Conservation (phyloP, 2,888 invertebrate species). For the Mesopsocus fuscifrons region DNA sequence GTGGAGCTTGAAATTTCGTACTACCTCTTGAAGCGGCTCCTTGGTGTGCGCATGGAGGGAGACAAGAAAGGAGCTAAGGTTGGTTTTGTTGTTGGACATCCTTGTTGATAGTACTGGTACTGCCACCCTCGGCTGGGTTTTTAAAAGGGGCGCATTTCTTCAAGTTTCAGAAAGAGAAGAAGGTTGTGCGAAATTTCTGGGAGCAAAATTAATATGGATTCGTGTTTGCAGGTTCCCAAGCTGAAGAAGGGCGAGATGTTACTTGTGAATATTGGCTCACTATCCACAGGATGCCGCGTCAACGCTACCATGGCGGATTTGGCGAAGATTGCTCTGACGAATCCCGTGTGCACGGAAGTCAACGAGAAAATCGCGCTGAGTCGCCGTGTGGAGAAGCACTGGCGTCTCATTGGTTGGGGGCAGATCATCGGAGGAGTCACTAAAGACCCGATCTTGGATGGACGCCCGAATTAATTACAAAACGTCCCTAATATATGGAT, state of each 20-base stretch:
- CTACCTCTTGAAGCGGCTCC: conserved; percentile 81
- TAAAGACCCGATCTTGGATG: conserved; percentile 57
- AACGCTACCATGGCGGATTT: conserved; percentile 89
- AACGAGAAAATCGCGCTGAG: conserved; percentile 99
- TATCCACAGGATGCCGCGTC: conserved; percentile 94
- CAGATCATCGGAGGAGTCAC: conserved; percentile 95
- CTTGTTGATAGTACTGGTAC: too few species aligned
- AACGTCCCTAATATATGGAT: too few species aligned
- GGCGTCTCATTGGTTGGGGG: conserved; percentile 99
- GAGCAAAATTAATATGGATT: too few species aligned
- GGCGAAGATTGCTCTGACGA: conserved; percentile 90
- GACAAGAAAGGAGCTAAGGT: conserved; percentile 97
- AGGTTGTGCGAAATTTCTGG: too few species aligned
- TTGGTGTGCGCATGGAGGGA: conserved; percentile 96
- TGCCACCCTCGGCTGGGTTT: too few species aligned
- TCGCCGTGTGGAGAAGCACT: conserved; percentile 96
- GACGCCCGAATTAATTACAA: conserved; percentile 18
- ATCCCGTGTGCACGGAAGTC: conserved; percentile 96
- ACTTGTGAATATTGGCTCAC: conserved; percentile 94
- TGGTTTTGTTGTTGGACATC: conserved; percentile 13
- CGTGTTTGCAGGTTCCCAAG: conserved; percentile 40
- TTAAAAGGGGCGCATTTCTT: conserved; percentile 3
- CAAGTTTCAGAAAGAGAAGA: conserved; percentile 1
- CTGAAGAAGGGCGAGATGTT: conserved; percentile 45
- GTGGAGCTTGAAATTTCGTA: conserved; percentile 97